A percentile compares a stretch with the other conserved stretches of the same genome.
Conservation (phyloP, 2,888 invertebrate species). For the Acronicta alni region DNA sequence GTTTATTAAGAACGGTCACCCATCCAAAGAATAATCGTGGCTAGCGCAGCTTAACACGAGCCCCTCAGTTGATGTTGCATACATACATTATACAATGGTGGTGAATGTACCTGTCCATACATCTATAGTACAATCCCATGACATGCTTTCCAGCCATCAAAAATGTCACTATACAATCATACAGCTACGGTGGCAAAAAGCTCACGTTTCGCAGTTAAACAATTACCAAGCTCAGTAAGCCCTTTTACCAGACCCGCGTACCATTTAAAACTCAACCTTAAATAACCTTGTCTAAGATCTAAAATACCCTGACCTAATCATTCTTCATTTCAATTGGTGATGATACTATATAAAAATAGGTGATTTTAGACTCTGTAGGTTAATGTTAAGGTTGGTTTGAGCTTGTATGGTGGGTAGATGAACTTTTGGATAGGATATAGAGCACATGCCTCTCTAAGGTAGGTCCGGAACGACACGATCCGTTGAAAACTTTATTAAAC, state of each 20-base stretch:
- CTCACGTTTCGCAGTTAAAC: conserved; percentile 56
- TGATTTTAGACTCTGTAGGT: accelerated
- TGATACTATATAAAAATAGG: background rate
- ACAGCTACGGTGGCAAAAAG: conserved; percentile 56
- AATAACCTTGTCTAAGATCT: accelerated
- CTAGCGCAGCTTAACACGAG: no score
- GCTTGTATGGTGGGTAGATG: conserved; percentile 26
- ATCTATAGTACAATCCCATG: background rate
- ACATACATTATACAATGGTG: no score
- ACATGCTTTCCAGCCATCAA: conserved; percentile 24
- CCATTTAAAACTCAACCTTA: conserved; percentile 19
- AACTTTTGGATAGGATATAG: conserved; percentile 64
- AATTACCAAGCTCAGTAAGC: conserved; percentile 50
- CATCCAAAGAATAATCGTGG: no score
- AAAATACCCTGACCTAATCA: background rate
- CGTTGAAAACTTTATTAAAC: conserved; percentile 49
- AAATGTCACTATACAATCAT: conserved; percentile 50
- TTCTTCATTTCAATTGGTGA: background rate
- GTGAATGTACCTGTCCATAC: background rate
- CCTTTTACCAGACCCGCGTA: conserved; percentile 40
- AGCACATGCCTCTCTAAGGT: conserved; percentile 62
- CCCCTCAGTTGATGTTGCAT: no score
- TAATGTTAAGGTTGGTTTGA: conserved; percentile 6
- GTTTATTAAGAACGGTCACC: no score
- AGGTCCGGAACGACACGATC: conserved; percentile 57